Base-by-base conservation (phyloP, 2,113 vertebrate genomes). In the Ornithorhynchus anatinus region DNA sequence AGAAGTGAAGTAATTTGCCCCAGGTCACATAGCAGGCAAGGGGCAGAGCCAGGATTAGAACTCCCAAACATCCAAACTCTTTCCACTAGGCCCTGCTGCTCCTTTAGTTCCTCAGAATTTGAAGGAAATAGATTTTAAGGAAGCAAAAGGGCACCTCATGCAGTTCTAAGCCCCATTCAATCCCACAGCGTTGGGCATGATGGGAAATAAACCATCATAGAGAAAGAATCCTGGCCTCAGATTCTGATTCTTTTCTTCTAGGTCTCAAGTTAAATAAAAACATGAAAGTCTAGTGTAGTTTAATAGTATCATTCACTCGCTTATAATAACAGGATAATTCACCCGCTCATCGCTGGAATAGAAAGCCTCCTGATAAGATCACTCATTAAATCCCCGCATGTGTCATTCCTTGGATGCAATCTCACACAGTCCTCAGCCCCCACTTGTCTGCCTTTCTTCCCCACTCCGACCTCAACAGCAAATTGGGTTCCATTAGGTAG, bases 271-370 rank as follows among this genome's bases (percentile, higher is more conserved):
- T 81, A 77, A 82, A 80, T 71, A 71, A 79, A 79, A 81, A 63
- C 70, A 63, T 68, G 67, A 67, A 84, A 75, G 67, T 19, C 45
- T 54, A 31, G 36, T 52, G n/a, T 47, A 17, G 39, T 15, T 70
- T 75, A 67, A 77, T 72, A 77, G 80, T 63, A 56, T 39, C 60
- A 67, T 68, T 42, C 25, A 50, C 31, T 67, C 77, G 73, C 57
- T 77, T 81, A 51, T 58, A 63, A 72, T 80, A 80, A 84, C 78
- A 84, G 69, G 72, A 75, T 85, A 81, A 79, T 65, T 81, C 80
- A 61, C 57, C 61, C 77, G 72, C 68, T 72, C 53, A 56, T 65
- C 70, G 66, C 72, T 52, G 70, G 33, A 81, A 37, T 52, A 58
- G 63, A 67, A 63, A 79, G 56, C 32, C 44, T 72, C 29, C 54